These are phyloP conservation scores for Aegotheles bennettii DNA, from an alignment of 2,113 vertebrate species.

Conservation along the genomic window DNA sequence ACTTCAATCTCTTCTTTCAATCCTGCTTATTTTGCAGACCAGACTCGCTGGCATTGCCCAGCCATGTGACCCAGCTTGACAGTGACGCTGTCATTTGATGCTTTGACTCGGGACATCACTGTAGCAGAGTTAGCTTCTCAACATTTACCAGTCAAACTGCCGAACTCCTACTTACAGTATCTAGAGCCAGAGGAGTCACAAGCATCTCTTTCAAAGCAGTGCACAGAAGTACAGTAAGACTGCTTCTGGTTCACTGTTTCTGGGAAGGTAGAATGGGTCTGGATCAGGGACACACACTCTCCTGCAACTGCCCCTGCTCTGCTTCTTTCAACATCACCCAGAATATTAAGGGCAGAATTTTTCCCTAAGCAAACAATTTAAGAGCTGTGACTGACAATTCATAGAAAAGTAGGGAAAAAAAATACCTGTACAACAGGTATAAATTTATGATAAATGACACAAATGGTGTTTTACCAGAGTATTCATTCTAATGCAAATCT, in stretches of 20 bases:
- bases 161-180: neutral
- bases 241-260: neutral
- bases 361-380: neutral
- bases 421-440: neutral
- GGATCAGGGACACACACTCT: neutral
- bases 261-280: neutral
- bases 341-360: neutral
- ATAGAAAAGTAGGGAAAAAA: neutral
- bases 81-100: neutral
- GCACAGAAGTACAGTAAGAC: neutral
- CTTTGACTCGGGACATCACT: neutral
- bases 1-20: neutral
- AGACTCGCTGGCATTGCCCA: neutral
- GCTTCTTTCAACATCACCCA: neutral
- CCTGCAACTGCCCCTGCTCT: neutral
- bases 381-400: neutral
- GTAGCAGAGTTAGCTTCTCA: neutral
- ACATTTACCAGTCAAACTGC: neutral
- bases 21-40: neutral
- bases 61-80: fast-evolving
- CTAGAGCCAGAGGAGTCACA: neutral
- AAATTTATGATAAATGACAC: neutral
- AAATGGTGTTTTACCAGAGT: neutral
- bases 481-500: neutral
- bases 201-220: neutral